Conservation (phyloP, 1,140 invertebrate genomes). For the Druon quercuslanigerum region DNA sequence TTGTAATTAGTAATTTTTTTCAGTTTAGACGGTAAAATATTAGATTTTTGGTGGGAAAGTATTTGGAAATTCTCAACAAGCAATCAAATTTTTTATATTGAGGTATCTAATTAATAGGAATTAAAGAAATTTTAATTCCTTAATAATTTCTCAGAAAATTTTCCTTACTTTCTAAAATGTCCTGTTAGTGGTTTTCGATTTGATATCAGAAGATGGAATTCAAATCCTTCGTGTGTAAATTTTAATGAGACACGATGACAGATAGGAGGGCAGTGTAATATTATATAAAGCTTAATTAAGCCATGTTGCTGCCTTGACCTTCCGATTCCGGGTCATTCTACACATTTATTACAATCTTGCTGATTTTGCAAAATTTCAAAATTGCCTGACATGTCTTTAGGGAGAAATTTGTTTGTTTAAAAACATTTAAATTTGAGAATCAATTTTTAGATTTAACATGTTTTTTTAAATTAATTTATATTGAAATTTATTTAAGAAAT, state of each 20-base stretch:
- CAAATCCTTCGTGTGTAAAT: not conserved
- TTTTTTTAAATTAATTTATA: too few species aligned
- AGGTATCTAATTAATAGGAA: too few species aligned
- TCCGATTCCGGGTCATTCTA: not conserved
- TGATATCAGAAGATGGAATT: not conserved
- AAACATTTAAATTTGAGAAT: too few species aligned
- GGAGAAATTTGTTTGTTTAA: too few species aligned
- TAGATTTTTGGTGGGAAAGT: too few species aligned
- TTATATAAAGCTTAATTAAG: not conserved
- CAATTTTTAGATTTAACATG: too few species aligned
- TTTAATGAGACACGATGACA: constrained; percentile 14
- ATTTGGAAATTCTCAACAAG: too few species aligned
- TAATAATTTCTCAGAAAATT: not conserved
- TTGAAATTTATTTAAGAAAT: too few species aligned
- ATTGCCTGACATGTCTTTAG: not conserved
- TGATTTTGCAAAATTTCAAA: not conserved
- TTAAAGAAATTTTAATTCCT: too few species aligned
- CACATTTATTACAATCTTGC: not conserved
- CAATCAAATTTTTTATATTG: too few species aligned
- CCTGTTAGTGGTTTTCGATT: not conserved
- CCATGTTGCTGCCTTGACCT: not conserved
- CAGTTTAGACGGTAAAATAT: too few species aligned
- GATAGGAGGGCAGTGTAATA: not conserved
- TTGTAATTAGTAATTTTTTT: too few species aligned
- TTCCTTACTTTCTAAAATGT: not conserved